phyloP scores from a whole-genome alignment of 2,113 vertebrate species.

The Pseudorhombus dupliciocellatus region DNA sequence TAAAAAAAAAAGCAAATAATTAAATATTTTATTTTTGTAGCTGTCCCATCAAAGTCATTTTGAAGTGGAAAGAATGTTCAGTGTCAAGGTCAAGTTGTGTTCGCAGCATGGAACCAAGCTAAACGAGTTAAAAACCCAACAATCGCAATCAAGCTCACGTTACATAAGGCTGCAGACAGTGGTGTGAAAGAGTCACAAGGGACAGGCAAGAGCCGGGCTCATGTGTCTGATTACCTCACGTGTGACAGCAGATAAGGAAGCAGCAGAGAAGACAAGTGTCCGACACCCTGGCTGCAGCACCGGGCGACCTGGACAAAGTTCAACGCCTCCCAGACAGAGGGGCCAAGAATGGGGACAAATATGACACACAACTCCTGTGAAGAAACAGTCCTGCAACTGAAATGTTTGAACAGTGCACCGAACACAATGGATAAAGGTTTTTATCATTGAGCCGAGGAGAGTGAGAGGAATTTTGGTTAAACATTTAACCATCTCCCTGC shows the following conservation, averaged over 20 bases:
- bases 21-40: too few species aligned
- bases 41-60: not conserved
- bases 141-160: too few species aligned
- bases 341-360: not conserved
- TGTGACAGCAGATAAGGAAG: slow-evolving; percentile 13
- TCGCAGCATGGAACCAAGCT: not conserved
- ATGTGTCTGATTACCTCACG: not conserved
- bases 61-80: not conserved
- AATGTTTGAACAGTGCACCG: not conserved
- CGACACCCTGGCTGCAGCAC: not conserved
- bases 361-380: not conserved
- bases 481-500: not conserved
- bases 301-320: slow-evolving; percentile 3
- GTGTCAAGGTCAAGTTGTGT: not conserved
- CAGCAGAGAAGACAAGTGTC: not conserved
- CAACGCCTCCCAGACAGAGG: not conserved
- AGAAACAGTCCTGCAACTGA: not conserved
- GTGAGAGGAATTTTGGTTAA: not conserved
- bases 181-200: too few species aligned
- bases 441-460: not conserved
- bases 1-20: too few species aligned
- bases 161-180: too few species aligned
- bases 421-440: not conserved
- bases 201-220: not conserved
- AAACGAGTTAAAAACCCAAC: too few species aligned